Conservation (phyloP, 2,113 vertebrate species). For the Herpetotheres cachinnans region DNA sequence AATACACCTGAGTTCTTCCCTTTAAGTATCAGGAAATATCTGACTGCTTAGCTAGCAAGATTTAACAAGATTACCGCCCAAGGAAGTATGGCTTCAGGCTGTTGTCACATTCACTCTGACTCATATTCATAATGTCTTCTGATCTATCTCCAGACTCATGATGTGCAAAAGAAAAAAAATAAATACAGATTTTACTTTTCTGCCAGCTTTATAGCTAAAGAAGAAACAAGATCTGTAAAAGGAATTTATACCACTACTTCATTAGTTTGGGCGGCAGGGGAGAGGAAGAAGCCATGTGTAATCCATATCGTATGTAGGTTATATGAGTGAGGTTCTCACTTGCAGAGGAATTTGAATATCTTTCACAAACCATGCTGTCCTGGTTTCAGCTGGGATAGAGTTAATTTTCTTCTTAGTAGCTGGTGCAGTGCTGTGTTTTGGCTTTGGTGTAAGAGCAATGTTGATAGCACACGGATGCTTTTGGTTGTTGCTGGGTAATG, state of each 20-base stretch:
- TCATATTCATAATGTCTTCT: slow-evolving; percentile 28
- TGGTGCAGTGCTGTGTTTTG: too few relatives aligned
- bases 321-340: not conserved
- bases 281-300: not conserved
- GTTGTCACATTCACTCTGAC: slow-evolving; percentile 34
- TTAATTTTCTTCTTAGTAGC: too few relatives aligned
- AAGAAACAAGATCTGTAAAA: not conserved
- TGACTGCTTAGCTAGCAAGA: slow-evolving; percentile 46
- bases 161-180: not conserved
- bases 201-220: not conserved
- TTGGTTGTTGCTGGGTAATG: too few relatives aligned
- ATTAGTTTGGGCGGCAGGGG: not conserved
- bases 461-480: too few relatives aligned
- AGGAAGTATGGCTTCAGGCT: slow-evolving; percentile 25
- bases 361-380: not conserved
- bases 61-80: slow-evolving; percentile 41
- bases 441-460: too few relatives aligned
- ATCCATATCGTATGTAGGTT: not conserved
- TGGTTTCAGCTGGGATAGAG: too few relatives aligned
- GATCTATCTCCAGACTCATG: not conserved
- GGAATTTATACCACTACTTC: not conserved
- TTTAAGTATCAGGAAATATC: not conserved
- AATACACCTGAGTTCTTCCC: slow-evolving; percentile 3
- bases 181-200: not conserved
- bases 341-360: not conserved